Conservation (phyloP, 1,140 invertebrate species). For the Berghia stephanieae region DNA sequence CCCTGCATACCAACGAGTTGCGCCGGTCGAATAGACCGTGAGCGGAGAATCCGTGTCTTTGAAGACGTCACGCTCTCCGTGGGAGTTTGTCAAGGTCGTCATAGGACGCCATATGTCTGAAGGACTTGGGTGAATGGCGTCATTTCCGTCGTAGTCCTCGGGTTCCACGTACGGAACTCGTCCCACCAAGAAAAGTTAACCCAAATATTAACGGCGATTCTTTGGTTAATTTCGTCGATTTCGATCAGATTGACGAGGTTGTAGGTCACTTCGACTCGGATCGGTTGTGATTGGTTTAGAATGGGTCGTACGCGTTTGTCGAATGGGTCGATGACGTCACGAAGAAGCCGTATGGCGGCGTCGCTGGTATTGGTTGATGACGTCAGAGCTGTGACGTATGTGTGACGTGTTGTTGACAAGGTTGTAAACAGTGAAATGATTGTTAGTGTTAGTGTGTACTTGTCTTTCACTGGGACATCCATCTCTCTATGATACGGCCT, state of each 20-base stretch:
- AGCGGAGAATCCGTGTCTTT: constrained; percentile 5
- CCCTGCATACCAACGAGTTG: constrained; percentile 6
- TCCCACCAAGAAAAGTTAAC: constrained; percentile 4
- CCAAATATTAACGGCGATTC: neutral
- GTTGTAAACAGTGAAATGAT: no score
- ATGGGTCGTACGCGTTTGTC: neutral
- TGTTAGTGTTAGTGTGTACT: no score
- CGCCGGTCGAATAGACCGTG: constrained; percentile 3
- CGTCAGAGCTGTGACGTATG: no score
- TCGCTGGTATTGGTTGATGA: no score
- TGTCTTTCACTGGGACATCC: no score
- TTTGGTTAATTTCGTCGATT: constrained; percentile 12
- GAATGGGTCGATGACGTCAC: neutral
- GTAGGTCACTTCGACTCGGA: neutral
- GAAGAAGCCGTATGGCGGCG: neutral
- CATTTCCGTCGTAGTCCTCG: neutral
- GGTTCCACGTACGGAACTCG: constrained; percentile 22
- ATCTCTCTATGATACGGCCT: no score
- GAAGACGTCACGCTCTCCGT: constrained; percentile 3
- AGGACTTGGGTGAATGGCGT: neutral
- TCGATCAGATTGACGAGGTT: neutral
- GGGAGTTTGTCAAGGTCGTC: neutral
- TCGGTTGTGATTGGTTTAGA: neutral
- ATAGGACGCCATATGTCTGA: constrained; percentile 8
- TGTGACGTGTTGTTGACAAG: no score